Conservation (phyloP, 2,888 invertebrate species). For the Nineta flava region DNA sequence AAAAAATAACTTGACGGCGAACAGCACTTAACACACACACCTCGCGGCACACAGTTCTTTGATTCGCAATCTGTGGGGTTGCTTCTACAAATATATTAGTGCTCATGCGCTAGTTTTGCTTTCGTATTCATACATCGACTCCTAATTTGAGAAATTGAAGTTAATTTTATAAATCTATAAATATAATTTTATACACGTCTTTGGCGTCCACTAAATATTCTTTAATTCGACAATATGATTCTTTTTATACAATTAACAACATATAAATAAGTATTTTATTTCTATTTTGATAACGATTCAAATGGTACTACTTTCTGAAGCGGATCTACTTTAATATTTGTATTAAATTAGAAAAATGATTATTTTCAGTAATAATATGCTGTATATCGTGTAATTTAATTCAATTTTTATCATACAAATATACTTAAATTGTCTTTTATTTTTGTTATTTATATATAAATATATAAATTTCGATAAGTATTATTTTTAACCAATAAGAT, state of each 20-base stretch:
- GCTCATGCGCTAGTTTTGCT: slow-evolving; percentile 20
- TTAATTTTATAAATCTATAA: slow-evolving; percentile 3
- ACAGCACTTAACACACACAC: slow-evolving; percentile 6
- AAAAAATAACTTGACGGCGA: not conserved
- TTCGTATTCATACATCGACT: slow-evolving; percentile 12
- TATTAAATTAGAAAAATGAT: no score
- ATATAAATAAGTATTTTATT: not conserved
- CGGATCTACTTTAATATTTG: no score
- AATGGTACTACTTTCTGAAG: no score
- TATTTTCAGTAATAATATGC: no score
- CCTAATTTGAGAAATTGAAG: slow-evolving; percentile 6
- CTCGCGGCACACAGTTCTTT: slow-evolving; percentile 3
- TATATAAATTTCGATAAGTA: not conserved
- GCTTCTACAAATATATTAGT: slow-evolving; percentile 3
- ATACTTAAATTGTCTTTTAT: not conserved
- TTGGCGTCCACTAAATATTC: not conserved
- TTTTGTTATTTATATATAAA: not conserved
- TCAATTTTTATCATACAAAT: no score
- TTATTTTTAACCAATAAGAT: slow-evolving; percentile 34
- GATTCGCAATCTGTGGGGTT: slow-evolving; percentile 5
- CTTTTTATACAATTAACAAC: not conserved
- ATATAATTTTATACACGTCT: slow-evolving; percentile 1
- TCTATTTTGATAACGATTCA: not conserved
- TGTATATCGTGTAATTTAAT: no score
- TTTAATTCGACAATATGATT: no score